Evolutionary conservation across 2,797 vertebrate genomes (phyloP), one percentile per base, ranked within the genome.

Genomic region (Anguilla pacifica): DNA sequence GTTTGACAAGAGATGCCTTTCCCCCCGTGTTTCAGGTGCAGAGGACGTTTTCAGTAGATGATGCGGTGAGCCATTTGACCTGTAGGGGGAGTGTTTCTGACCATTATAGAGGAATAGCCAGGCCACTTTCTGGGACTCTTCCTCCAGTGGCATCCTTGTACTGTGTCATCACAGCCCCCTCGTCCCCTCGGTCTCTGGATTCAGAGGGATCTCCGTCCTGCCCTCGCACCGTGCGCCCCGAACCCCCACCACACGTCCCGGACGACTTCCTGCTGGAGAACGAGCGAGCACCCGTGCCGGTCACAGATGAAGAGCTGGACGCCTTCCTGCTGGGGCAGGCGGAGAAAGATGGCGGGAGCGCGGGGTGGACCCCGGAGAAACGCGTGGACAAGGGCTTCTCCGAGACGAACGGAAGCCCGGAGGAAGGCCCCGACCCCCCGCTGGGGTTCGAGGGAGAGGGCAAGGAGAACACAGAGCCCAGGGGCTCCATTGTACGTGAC

Each of bases 251-350:
- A 93, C 86, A 92, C 89, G 90, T 93, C 57, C 35, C 88, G 39
- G 89, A 91, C 15, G 90, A 92, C 90, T 96, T 94, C 72, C 93
- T 96, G 22, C 94, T 95, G 0, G 97, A 98, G 90, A 97, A 97
- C n/a, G 93, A 95, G 90, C 91, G 95, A 94, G 96, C 94, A 5
- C 94, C 96, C 89, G 72, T 94, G 89, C 93, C 97, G 85, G 94
- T 99, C n/a, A 98, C 97, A 0, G 98, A 99, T 25, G 97, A 97
- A 88, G 98, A 99, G 90, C 93, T 99, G 86, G 98, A 99, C 91
- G 97, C 98, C 0, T 99, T 99, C 93, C 94, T 99, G 85, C 96
- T 93, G 91, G 95, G 95, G 1, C 97, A 97, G 88, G 90, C 91
- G 2, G 95, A 93, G 88, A 84, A 22, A 5, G 89, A 90, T 6